These are phyloP conservation scores for Tortricodes alternella DNA, from an alignment of 2,888 invertebrate species.

Conservation along the genomic window DNA sequence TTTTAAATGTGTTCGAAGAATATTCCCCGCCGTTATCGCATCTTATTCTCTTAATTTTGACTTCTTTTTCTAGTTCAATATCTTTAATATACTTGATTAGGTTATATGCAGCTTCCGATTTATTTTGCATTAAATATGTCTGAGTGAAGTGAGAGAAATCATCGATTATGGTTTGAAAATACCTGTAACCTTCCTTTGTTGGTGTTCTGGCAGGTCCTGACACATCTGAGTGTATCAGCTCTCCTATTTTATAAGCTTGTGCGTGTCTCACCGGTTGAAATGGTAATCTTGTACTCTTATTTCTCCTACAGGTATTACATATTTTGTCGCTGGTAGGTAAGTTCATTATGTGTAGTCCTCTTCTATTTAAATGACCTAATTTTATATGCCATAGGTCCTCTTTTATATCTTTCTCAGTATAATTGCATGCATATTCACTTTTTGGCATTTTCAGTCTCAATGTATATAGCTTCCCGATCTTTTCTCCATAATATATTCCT, in stretches of 20 bases:
- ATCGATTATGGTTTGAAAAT: constrained; percentile 30
- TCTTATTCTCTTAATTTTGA: constrained; percentile 29
- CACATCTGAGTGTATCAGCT: constrained; percentile 30
- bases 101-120: constrained; percentile 32
- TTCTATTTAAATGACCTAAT: constrained; percentile 13
- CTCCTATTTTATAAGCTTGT: constrained; percentile 5
- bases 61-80: constrained; percentile 27
- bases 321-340: constrained; percentile 5
- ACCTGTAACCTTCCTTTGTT: constrained; percentile 25
- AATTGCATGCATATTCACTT: background rate
- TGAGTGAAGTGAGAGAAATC: constrained; percentile 30
- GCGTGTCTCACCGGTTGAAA: background rate
- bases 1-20: constrained; percentile 15
- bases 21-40: constrained; percentile 31
- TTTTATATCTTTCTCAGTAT: background rate
- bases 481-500: background rate
- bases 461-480: background rate
- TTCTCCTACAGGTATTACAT: constrained; percentile 16
- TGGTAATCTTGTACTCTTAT: constrained; percentile 9
- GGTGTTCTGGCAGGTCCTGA: constrained; percentile 23
- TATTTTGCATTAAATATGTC: constrained; percentile 27
- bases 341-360: background rate
- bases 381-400: constrained; percentile 7
- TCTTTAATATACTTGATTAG: constrained; percentile 31
- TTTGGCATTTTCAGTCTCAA: background rate